A percentile compares a stretch with the other conserved stretches of the same genome.
phyloP scores from a whole-genome alignment of 2,113 vertebrate genomes.

The human (Homo sapiens) region DNA sequence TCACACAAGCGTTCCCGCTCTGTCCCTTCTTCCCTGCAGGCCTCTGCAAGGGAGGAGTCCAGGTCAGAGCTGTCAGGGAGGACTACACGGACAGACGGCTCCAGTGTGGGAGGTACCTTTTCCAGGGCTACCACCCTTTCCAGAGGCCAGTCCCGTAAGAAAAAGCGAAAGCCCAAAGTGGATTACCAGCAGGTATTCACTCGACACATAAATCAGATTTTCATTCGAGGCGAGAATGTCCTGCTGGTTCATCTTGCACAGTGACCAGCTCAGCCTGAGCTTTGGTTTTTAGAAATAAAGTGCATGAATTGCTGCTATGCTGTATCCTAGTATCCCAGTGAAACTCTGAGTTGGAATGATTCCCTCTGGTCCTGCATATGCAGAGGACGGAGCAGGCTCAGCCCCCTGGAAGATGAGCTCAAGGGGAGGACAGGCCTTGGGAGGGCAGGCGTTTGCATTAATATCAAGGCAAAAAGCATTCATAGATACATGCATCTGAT shows the following conservation, averaged over 20 bases:
- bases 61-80: slow-evolving; percentile 80
- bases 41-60: slow-evolving; percentile 78
- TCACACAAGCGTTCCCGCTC: slow-evolving; percentile 72
- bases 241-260: slow-evolving; percentile 92
- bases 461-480: neutral
- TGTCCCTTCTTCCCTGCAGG: slow-evolving; percentile 72
- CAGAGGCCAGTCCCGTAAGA: slow-evolving; percentile 79
- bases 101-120: slow-evolving; percentile 73
- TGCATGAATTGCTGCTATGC: slow-evolving; percentile 80
- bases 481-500: neutral
- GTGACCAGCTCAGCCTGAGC: slow-evolving; percentile 75
- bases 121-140: slow-evolving; percentile 75
- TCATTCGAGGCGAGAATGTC: slow-evolving; percentile 97
- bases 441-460: neutral
- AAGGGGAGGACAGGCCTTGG: neutral
- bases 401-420: slow-evolving; percentile 42
- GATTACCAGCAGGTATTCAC: slow-evolving; percentile 93
- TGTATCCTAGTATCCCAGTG: slow-evolving; percentile 65
- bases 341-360: slow-evolving; percentile 46
- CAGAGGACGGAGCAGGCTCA: slow-evolving; percentile 54
- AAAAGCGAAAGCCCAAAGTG: slow-evolving; percentile 82
- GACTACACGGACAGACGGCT: slow-evolving; percentile 80
- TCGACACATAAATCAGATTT: slow-evolving; percentile 96
- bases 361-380: slow-evolving; percentile 55
- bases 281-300: slow-evolving; percentile 68